Evolutionary conservation across 1,140 invertebrate genomes (phyloP).

Genomic region (Globodera rostochiensis): DNA sequence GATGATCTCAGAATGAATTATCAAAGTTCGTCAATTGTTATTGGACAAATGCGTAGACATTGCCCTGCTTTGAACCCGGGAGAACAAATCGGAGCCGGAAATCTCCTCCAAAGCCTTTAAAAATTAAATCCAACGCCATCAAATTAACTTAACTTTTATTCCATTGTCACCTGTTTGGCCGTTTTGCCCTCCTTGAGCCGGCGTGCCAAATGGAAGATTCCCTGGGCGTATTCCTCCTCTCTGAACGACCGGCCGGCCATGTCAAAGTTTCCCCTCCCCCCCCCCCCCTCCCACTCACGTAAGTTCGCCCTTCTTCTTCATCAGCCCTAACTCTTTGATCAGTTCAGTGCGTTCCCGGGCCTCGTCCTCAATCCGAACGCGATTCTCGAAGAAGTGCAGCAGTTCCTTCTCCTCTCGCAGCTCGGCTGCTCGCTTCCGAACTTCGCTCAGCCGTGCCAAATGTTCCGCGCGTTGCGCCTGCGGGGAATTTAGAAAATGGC

Average conservation of each 20-base stretch:
- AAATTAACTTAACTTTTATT: not conserved
- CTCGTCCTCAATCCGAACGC: constrained; percentile 56
- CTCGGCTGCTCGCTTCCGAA: constrained; percentile 38
- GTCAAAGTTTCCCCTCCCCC: not conserved
- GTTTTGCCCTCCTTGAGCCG: constrained; percentile 30
- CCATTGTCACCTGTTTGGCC: constrained; percentile 4
- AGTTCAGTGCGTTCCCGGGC: constrained; percentile 50
- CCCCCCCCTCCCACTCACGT: not conserved
- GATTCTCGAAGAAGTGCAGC: constrained; percentile 62
- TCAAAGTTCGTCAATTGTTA: not conserved
- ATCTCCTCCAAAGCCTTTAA: constrained; percentile 5
- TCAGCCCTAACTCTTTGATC: constrained; percentile 47
- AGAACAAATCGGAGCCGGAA: constrained; percentile 1
- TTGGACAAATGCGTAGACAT: not conserved
- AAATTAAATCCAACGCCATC: not conserved
- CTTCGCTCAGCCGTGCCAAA: constrained; percentile 48
- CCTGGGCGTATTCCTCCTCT: constrained; percentile 49
- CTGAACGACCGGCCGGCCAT: constrained; percentile 16
- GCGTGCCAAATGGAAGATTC: constrained; percentile 45
- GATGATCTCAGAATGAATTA: not conserved
- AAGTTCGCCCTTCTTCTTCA: constrained; percentile 27
- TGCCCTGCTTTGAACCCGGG: not conserved
- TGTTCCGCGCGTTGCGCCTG: constrained; percentile 41
- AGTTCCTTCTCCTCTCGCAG: constrained; percentile 49
- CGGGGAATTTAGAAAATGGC: not conserved